Conservation (phyloP, 2,113 vertebrate genomes). For the Macaca fascicularis region T2T-MFA8v1.1 NC_088384.1:75503001-75503500, state of each 20-base stretch:
- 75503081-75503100: neutral
- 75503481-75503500: neutral
- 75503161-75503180: neutral
- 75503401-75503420: neutral
- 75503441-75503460: neutral
- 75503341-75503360: neutral
- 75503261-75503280: neutral
- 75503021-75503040: too few relatives aligned
- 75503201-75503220: neutral
- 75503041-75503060: too few relatives aligned
- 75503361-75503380: neutral
- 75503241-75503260: neutral
- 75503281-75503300: neutral
- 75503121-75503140: neutral
- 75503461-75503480: neutral
- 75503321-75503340: neutral
- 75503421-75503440: neutral
- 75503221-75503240: neutral
- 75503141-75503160: neutral
- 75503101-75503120: neutral
- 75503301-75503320: neutral
- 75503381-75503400: neutral
- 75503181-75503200: neutral
- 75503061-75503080: too few relatives aligned
- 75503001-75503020: too few relatives aligned